These are phyloP conservation scores for Melanargia galathea DNA, from an alignment of 2,888 invertebrate genomes.

Conservation along the genomic window DNA sequence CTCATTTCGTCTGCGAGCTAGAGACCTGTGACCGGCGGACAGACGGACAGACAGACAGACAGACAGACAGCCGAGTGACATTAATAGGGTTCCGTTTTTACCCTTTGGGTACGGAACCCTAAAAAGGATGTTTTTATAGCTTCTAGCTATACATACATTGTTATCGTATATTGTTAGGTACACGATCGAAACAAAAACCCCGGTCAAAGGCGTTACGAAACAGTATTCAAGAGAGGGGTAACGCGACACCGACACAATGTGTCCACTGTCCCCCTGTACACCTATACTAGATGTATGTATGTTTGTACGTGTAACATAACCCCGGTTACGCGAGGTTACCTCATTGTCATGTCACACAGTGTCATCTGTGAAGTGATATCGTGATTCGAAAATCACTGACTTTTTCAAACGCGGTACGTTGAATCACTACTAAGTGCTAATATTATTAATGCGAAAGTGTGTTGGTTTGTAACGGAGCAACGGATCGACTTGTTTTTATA, in stretches of 20 bases:
- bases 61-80: too few relatives aligned
- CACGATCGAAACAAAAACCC: constrained; percentile 2
- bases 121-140: too few relatives aligned
- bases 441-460: too few relatives aligned
- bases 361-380: background rate
- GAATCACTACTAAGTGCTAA: too few relatives aligned
- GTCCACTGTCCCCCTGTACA: constrained; percentile 3
- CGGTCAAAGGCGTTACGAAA: constrained; percentile 14
- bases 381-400: background rate
- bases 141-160: background rate
- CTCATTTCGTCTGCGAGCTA: too few relatives aligned
- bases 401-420: background rate
- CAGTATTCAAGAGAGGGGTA: constrained; percentile 6
- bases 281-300: background rate
- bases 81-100: too few relatives aligned
- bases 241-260: constrained; percentile 8
- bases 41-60: too few relatives aligned
- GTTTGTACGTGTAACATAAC: constrained; percentile 3
- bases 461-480: too few relatives aligned
- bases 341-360: background rate
- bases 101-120: too few relatives aligned
- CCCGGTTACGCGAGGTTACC: constrained; percentile 10
- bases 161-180: background rate
- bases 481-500: too few relatives aligned
- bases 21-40: too few relatives aligned